Percentiles rank a stretch among this genome's conserved stretches.
Evolutionary conservation across 2,113 vertebrate species (phyloP).

Genomic region (Myotis yumanensis): DNA sequence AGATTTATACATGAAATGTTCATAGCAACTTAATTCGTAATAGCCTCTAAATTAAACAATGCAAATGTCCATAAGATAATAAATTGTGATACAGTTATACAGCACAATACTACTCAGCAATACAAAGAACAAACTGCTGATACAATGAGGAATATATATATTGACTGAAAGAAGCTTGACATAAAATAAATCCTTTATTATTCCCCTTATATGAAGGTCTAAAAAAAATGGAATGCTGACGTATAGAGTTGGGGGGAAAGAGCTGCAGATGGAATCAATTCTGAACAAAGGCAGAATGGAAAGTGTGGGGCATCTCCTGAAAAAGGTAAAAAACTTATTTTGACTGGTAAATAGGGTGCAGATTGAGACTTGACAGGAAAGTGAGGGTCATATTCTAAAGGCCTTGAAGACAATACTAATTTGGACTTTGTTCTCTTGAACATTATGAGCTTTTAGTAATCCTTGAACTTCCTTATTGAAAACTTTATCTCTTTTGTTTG

Average conservation of each 20-base stretch:
- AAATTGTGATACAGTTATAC: not conserved
- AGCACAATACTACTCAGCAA: not conserved
- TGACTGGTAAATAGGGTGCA: not conserved
- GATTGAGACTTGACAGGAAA: not conserved
- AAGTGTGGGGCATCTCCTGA: not conserved
- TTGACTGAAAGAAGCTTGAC: not conserved
- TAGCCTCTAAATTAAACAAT: not conserved
- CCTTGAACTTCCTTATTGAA: not conserved
- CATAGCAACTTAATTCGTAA: not conserved
- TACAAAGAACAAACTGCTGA: not conserved
- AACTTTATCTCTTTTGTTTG: not conserved
- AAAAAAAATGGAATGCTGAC: not conserved
- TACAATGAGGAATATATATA: not conserved
- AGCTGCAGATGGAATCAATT: not conserved
- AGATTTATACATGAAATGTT: not conserved
- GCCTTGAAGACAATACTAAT: not conserved
- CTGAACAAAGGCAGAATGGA: not conserved
- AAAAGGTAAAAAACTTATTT: not conserved
- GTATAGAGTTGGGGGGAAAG: not conserved
- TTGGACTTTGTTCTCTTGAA: not conserved
- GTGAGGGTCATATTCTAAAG: not conserved
- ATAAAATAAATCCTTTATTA: not conserved
- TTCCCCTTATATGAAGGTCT: not conserved
- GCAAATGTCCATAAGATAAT: not conserved
- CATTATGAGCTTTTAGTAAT: not conserved